Evolutionary conservation across 2,797 vertebrate genomes (phyloP), one percentile per base, ranked within the genome.

Genomic region (Distichodus sexfasciatus): DNA sequence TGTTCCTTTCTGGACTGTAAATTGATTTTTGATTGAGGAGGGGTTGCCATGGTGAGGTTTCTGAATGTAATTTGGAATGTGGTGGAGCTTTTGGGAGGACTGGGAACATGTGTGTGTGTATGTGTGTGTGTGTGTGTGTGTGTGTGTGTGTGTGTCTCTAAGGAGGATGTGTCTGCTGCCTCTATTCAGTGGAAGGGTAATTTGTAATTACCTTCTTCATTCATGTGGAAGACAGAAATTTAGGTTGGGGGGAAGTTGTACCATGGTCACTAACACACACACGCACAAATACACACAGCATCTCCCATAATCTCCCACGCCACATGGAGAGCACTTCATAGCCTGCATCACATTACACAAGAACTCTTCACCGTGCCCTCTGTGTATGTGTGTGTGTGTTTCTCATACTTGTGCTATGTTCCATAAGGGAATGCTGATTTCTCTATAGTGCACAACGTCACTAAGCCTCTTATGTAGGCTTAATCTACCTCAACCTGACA

Each of bases 61-160:
- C n/a, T 29, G 24, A 51, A 53, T 31, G 6, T 51, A 29, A 51
- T 51, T 51, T 29, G 5, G 31, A 51, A 51, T 29, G 12, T 4
- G 24, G 15, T 33, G 7, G 24, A 12, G 48, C 12, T 28, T 51
- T 48, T 26, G 11, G 1, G 8, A 17, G 12, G 33, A 12, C 9
- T 28, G 1, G 10, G 19, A 15, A 9, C 51, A 21, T 64, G 46
- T 51, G 46, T 53, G 29, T 26, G 21, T 51, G 19, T 65, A 33
- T n/a, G 46, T 53, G 33, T 19, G 23, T 63, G 44, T 64, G 61
- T 38, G 61, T 51, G 46, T 64, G 47, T 29, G 47, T 41, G 21
- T 26, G 47, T 48, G 15, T 46, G 24, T 44, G 40, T 46, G 38
- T 44, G 40, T 17, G 40, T 29, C 7, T 62, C 11, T 58, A 1